These are phyloP conservation scores for Toxotes lorentzi DNA, from an alignment of 2,797 vertebrate species.

Conservation along the genomic window DNA sequence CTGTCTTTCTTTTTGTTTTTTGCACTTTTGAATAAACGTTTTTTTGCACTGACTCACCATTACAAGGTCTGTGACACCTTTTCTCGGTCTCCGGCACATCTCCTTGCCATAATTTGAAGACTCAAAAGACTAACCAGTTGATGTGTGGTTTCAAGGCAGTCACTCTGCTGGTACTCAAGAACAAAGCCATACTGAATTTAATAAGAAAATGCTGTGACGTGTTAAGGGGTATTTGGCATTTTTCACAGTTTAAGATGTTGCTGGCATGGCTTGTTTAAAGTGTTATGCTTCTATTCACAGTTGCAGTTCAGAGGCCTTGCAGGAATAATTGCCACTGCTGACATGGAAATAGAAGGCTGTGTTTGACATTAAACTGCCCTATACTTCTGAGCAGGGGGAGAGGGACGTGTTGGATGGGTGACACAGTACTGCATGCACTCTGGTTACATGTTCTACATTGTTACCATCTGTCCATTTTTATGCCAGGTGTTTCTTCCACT, in stretches of 20 bases:
- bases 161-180: background rate
- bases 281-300: constrained; percentile 13
- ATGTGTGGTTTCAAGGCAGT: constrained; percentile 1
- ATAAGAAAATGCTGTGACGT: background rate
- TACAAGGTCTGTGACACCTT: background rate
- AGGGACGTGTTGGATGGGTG: background rate
- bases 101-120: constrained; percentile 11
- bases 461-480: background rate
- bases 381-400: background rate
- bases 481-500: background rate
- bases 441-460: too few relatives aligned
- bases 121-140: constrained; percentile 12
- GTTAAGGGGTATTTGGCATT: constrained; percentile 23
- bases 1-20: too few relatives aligned
- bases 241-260: constrained; percentile 17
- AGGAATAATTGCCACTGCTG: constrained; percentile 17
- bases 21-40: too few relatives aligned
- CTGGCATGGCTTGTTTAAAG: constrained; percentile 24
- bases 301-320: constrained; percentile 5
- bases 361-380: background rate
- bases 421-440: background rate
- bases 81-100: constrained; percentile 20
- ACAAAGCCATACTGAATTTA: background rate
- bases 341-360: constrained; percentile 22
- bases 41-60: too few relatives aligned